phyloP scores from a whole-genome alignment of 2,797 vertebrate genomes.

The Ispidina lecontei region DNA sequence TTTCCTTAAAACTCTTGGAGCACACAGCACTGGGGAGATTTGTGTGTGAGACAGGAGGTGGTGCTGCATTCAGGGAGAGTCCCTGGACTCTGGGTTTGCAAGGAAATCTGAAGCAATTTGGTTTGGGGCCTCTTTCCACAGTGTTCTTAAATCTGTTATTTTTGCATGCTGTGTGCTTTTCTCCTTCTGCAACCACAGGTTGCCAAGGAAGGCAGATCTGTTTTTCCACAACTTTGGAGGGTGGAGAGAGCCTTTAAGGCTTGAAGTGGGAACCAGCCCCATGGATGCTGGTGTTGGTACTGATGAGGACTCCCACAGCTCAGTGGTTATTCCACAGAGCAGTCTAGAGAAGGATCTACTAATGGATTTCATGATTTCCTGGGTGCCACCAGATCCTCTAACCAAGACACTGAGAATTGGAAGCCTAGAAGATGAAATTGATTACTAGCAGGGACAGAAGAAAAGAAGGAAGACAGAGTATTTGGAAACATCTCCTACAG shows the following conservation, averaged over 20 bases:
- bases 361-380: neutral
- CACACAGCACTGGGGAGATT: neutral
- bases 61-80: neutral
- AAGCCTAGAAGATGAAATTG: neutral
- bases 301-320: neutral
- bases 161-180: neutral
- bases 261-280: neutral
- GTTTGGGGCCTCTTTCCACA: neutral
- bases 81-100: neutral
- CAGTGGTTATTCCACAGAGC: neutral
- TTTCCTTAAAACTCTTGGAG: neutral
- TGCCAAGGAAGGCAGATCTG: neutral
- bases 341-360: neutral
- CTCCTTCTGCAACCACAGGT: neutral
- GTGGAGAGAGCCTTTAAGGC: neutral
- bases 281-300: neutral
- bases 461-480: neutral
- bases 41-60: neutral
- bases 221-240: neutral
- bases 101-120: conserved; percentile 17
- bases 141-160: conserved; percentile 1
- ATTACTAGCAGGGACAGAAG: neutral
- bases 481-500: neutral
- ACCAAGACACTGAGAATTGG: neutral
- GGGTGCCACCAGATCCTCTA: neutral